These are phyloP conservation scores for Dipodomys spectabilis DNA, from an alignment of 2,113 vertebrate species.

Conservation along the genomic window DNA sequence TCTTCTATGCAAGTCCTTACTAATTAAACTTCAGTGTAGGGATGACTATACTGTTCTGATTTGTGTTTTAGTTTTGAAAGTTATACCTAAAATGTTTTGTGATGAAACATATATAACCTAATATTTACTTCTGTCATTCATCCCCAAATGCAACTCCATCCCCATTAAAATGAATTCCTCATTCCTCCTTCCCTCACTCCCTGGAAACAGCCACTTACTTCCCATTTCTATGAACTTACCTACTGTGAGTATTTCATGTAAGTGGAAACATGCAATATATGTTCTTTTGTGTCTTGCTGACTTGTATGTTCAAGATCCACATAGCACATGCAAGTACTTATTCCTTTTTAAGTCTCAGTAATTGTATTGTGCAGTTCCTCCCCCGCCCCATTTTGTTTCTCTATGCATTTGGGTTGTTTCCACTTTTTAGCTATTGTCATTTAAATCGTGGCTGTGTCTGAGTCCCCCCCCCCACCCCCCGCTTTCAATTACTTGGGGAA, in stretches of 20 bases:
- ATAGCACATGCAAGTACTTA: neutral
- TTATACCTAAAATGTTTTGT: neutral
- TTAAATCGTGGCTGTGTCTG: too few relatives aligned
- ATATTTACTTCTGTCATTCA: neutral
- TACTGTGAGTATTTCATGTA: neutral
- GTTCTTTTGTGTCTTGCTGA: neutral
- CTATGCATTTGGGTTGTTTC: neutral
- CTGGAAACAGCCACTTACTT: too few relatives aligned
- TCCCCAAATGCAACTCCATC: neutral
- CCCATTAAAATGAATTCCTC: neutral
- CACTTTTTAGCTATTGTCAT: neutral
- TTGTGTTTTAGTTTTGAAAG: neutral
- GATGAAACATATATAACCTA: neutral
- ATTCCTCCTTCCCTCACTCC: neutral
- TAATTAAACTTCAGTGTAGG: neutral
- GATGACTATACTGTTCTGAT: neutral
- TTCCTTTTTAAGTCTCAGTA: neutral
- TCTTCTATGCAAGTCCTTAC: neutral
- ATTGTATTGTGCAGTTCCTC: neutral
- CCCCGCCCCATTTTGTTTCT: too few relatives aligned
- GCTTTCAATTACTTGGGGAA: neutral
- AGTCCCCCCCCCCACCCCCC: too few relatives aligned
- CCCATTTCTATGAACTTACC: neutral
- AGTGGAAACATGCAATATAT: neutral
- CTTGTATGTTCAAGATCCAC: neutral